Percentiles rank a stretch among this genome's conserved stretches.
Conservation (phyloP, 1,140 invertebrate species). For the Panulirus ornatus region DNA sequence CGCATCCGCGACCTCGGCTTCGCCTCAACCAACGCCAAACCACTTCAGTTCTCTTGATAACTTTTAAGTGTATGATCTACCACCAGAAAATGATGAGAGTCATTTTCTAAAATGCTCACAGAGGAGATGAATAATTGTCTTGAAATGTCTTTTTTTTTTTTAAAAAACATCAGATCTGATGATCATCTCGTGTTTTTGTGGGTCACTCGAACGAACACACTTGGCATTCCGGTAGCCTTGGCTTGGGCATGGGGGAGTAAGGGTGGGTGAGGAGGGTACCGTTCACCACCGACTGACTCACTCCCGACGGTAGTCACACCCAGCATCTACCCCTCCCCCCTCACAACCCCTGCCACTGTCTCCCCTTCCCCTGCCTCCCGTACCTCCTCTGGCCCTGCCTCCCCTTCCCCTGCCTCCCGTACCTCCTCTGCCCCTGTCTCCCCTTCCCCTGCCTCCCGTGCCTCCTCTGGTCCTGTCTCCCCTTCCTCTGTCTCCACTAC, state of each 20-base stretch:
- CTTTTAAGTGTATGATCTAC: too few relatives aligned
- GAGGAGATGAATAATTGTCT: too few relatives aligned
- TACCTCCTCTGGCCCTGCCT: not conserved
- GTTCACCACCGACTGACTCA: not conserved
- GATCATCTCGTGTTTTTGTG: too few relatives aligned
- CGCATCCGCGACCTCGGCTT: not conserved
- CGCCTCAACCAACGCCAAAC: not conserved
- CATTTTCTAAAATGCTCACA: too few relatives aligned
- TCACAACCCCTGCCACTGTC: not conserved
- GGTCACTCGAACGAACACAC: too few relatives aligned
- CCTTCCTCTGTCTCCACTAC: not conserved
- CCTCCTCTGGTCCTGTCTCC: not conserved
- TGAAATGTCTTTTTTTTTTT: too few relatives aligned
- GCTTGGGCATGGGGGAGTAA: too few relatives aligned
- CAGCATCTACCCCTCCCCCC: not conserved
- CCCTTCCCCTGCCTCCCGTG: not conserved
- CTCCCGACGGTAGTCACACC: not conserved
- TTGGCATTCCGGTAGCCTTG: not conserved
- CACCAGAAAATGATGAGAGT: too few relatives aligned
- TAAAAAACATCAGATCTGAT: too few relatives aligned
- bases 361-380: not conserved
- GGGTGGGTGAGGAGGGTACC: not conserved
- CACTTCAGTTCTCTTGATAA: too few relatives aligned
- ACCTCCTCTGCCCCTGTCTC: not conserved
- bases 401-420: not conserved